These are phyloP conservation scores for Bellardia pandia DNA, from an alignment of 2,888 invertebrate genomes.

Conservation along the genomic window DNA sequence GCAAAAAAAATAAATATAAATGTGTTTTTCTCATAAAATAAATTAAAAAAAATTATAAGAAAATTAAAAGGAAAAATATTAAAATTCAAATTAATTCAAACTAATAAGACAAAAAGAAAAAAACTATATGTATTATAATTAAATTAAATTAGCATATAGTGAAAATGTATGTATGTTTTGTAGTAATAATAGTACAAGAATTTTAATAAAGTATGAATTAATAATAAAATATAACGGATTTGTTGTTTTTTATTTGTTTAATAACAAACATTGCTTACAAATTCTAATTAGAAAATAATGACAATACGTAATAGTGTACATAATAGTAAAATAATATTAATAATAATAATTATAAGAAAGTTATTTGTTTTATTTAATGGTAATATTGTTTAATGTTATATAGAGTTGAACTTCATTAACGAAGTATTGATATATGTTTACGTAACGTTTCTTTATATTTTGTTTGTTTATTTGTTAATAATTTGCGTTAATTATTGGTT, in stretches of 20 bases:
- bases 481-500: constrained; percentile 78
- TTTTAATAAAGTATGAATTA: constrained; percentile 2
- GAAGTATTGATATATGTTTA: constrained; percentile 35
- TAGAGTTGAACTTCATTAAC: constrained; percentile 44
- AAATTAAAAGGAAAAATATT: background rate
- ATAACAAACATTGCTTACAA: constrained; percentile 59
- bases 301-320: constrained; percentile 8
- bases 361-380: constrained; percentile 9
- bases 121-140: background rate
- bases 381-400: constrained; percentile 45
- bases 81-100: constrained; percentile 61
- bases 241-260: constrained; percentile 40
- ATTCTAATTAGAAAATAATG: constrained; percentile 49
- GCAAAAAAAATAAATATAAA: constrained; percentile 55
- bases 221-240: background rate
- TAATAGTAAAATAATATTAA: background rate
- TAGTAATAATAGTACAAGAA: background rate
- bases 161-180: background rate
- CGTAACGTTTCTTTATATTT: background rate
- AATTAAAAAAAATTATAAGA: constrained; percentile 43
- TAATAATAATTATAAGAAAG: constrained; percentile 11
- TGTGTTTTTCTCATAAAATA: constrained; percentile 54
- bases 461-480: constrained; percentile 52
- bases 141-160: constrained; percentile 13
- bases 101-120: constrained; percentile 29